Base-by-base conservation (phyloP, 2,113 vertebrate genomes). In the Hyperoodon ampullatus region DNA sequence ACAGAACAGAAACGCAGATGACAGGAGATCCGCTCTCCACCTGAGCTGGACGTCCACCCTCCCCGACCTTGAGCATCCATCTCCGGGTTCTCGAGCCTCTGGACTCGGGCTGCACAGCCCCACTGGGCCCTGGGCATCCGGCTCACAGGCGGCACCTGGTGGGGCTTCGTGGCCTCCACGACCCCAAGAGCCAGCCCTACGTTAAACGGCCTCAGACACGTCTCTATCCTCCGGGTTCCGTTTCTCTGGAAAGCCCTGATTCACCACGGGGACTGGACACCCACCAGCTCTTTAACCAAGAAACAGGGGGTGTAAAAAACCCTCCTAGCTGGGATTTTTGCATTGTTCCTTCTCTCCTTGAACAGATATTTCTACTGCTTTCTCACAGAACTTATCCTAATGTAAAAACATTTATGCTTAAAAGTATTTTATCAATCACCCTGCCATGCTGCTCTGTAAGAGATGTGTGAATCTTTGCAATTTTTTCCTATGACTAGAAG, bases 241-340 rank as follows among this genome's bases (percentile, higher is more conserved):
- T 8, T 21, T 28, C 58, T 35, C 87, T 26, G 11, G 28, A 33
- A 15, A 61, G 13, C 21, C 10, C 55, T 12, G 4, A 9, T 9
- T 16, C 0, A 4, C 21, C 30, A 5, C 2, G 0, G 44, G 0
- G 23, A 19, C 6, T 11, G 5, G 60, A 15, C 4, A 21, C 24
- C 61, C 24, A 14, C 55, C 55, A 47, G 39, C 33, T 33, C n/a
- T 23, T 66, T 24, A 33, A 28, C 72, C 13, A 42, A 47, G 24
- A 72, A 16, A 6, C 10, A 42, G 0, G 1, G 35, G 11, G 5
- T 1, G 3, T 6, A 35, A 68, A 47, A 42, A 26, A 7, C 2
- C 13, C 11, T 24, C 9, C 5, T 12, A 7, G 13, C 28, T 78
- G 26, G 55, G 71, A 26, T 21, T 60, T 65, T 23, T 16, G 8